Conservation (phyloP, 2,113 vertebrate genomes). For the Eidolon helvum region DNA sequence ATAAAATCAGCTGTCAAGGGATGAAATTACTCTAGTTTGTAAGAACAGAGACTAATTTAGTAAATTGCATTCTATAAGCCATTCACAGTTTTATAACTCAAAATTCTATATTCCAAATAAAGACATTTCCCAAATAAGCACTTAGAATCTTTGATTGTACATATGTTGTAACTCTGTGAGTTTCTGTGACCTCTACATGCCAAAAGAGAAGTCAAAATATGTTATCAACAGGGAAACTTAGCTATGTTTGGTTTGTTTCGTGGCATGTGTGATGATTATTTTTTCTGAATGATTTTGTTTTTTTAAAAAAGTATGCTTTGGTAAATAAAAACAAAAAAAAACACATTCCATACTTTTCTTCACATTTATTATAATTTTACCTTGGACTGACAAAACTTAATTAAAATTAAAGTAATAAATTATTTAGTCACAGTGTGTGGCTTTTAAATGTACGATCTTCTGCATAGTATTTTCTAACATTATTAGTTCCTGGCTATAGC, state of each 20-base stretch:
- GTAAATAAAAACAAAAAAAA: background rate
- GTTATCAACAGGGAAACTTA: background rate
- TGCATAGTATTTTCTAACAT: background rate
- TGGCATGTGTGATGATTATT: background rate
- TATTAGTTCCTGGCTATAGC: background rate
- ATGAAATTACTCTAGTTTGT: conserved; percentile 18
- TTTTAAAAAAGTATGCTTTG: background rate
- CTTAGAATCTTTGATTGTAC: conserved; percentile 44
- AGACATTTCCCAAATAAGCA: conserved; percentile 37
- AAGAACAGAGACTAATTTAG: conserved; percentile 63
- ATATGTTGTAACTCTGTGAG: background rate
- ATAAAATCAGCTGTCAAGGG: background rate
- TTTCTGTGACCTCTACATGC: conserved; percentile 21
- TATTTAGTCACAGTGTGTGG: background rate
- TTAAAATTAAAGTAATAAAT: conserved; percentile 15
- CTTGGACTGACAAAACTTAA: background rate
- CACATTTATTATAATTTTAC: background rate
- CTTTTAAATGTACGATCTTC: background rate
- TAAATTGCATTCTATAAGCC: conserved; percentile 57
- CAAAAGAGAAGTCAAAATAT: background rate
- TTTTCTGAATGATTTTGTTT: background rate
- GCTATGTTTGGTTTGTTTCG: background rate
- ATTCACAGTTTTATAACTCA: conserved; percentile 56
- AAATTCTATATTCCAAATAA: conserved; percentile 63
- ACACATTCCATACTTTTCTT: background rate